Evolutionary conservation across 2,113 vertebrate species (phyloP), one percentile per base, ranked within the genome.

Genomic region (Eublepharis macularius): DNA sequence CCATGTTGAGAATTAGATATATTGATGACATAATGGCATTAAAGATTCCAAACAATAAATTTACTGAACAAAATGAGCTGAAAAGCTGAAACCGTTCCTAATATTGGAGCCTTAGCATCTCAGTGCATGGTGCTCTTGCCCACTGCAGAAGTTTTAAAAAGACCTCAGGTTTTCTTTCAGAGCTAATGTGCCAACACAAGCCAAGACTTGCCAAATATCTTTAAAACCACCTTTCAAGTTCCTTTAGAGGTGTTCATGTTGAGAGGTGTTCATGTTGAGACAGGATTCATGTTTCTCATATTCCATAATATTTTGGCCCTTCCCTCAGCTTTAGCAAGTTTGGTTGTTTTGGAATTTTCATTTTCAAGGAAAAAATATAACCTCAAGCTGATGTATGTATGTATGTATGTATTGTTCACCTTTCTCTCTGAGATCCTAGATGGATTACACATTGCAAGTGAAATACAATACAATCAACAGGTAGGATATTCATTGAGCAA

Each of bases 321-420:
- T 88, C 80, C 41, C 82, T n/a, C 65, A 89, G 90, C 26, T 86
- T 84, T 51, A 69, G 24, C 65, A 81, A 60, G 13, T 68, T 84
- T 87, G 73, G 75, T 72, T 11, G 12, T 60, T 29, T 85, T 85
- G 47, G 81, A 45, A 70, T 41, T 63, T 14, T n/a, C 84, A 14
- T 47, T 39, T 70, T 87, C 51, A 81, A 88, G 78, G 13, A 9
- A 29, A 83, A 9, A 75, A 13, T 10, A 65, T 26, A 17, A 29
- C 36, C 12, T 49, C 34, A 47, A 43, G 14, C 21, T 86, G 41
- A n/a, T n/a, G n/a, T n/a, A n/a, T n/a, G n/a, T n/a, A n/a, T n/a
- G n/a, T n/a, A n/a, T n/a, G n/a, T n/a, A n/a, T n/a, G n/a, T n/a
- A n/a, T n/a, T n/a, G n/a, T n/a, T n/a, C n/a, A n/a, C n/a, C n/a